Conservation (phyloP, 2,113 vertebrate genomes). For the Sceloporus undulatus region DNA sequence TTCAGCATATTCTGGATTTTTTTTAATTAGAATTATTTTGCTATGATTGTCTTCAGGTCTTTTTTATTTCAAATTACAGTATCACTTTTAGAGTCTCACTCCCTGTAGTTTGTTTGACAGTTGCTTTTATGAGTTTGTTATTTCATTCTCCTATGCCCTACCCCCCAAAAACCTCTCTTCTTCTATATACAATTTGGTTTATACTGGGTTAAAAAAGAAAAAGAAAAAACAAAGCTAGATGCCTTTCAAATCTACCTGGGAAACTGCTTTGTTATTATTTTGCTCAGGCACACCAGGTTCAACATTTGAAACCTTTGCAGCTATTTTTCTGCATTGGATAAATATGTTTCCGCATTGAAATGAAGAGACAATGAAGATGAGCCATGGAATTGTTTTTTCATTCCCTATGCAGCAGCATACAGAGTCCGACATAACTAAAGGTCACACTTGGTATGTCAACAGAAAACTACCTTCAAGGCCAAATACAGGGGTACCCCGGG, state of each 20-base stretch:
- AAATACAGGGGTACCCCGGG: no score
- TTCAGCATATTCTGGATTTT: slow-evolving; percentile 28
- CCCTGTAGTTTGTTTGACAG: slow-evolving; percentile 27
- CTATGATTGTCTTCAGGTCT: not conserved
- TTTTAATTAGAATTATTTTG: slow-evolving; percentile 37
- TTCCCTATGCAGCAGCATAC: slow-evolving; percentile 52
- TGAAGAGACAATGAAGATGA: slow-evolving; percentile 51
- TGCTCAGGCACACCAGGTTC: slow-evolving; percentile 39
- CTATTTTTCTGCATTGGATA: slow-evolving; percentile 52
- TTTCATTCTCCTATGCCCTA: not conserved
- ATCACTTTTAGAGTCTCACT: slow-evolving; percentile 6
- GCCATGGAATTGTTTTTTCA: slow-evolving; percentile 61
- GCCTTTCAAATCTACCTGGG: slow-evolving; percentile 48
- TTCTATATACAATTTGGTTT: not conserved
- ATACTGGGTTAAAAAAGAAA: slow-evolving; percentile 2
- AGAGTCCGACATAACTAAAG: slow-evolving; percentile 63
- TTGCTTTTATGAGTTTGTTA: not conserved
- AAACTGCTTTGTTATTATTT: slow-evolving; percentile 54
- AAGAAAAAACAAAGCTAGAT: slow-evolving; percentile 34
- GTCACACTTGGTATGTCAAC: slow-evolving; percentile 72
- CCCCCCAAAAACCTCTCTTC: not conserved
- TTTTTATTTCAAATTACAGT: slow-evolving; percentile 33
- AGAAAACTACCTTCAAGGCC: slow-evolving; percentile 66
- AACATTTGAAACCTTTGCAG: slow-evolving; percentile 37
- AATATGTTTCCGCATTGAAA: slow-evolving; percentile 55